These are phyloP conservation scores for Zhuqinia jingwanae DNA, from an alignment of 2,888 invertebrate genomes.

Conservation along the genomic window DNA sequence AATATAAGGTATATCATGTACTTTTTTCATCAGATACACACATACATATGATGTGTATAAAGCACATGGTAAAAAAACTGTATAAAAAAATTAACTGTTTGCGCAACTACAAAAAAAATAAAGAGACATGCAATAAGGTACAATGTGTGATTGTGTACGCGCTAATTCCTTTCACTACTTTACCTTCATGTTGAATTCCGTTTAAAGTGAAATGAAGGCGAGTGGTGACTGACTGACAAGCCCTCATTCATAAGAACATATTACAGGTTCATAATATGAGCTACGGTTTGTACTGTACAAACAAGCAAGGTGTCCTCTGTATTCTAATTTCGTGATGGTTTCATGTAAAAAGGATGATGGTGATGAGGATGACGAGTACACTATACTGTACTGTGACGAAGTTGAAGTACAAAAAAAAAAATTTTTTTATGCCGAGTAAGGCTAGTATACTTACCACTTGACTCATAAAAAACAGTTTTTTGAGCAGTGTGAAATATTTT, in stretches of 20 bases:
- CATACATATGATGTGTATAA: too few species aligned
- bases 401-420: not conserved
- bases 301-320: not conserved
- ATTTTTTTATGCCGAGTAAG: not conserved
- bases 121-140: not conserved
- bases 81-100: not conserved
- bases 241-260: not conserved
- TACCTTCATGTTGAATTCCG: not conserved
- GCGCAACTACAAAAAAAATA: not conserved
- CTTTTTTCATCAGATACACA: too few species aligned
- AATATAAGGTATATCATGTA: too few species aligned
- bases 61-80: too few species aligned
- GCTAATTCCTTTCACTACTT: slow-evolving; percentile 27
- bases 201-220: not conserved
- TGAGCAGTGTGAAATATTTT: not conserved
- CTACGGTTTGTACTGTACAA: not conserved
- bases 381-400: not conserved
- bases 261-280: not conserved
- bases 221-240: not conserved
- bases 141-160: slow-evolving; percentile 12
- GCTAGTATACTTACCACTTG: not conserved
- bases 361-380: not conserved
- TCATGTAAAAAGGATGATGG: not conserved
- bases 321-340: not conserved
- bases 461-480: not conserved